Percentiles rank a stretch among this genome's conserved stretches.
phyloP scores from a whole-genome alignment of 2,797 vertebrate species.

The Lepilemur ruficaudatus region DNA sequence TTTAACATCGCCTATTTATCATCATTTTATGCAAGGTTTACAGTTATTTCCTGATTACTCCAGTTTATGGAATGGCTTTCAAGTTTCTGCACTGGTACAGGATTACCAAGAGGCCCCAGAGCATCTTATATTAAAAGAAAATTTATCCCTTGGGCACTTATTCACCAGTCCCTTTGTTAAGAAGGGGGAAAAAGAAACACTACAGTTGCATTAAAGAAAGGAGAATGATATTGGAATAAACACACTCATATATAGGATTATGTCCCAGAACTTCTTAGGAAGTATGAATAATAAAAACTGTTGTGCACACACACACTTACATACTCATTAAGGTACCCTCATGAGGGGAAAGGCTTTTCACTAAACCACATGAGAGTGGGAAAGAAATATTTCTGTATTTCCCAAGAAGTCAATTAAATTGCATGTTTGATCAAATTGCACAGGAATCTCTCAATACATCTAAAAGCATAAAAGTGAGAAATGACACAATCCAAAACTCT shows the following conservation, averaged over 20 bases:
- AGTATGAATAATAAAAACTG: not conserved
- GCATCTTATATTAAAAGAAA: not conserved
- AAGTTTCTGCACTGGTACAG: not conserved
- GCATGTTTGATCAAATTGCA: not conserved
- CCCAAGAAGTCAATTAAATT: not conserved
- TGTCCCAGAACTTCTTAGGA: not conserved
- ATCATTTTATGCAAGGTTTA: not conserved
- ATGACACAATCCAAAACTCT: not conserved
- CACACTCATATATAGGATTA: not conserved
- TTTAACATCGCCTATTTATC: not conserved
- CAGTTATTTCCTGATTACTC: not conserved
- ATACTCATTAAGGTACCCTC: not conserved
- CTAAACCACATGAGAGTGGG: not conserved
- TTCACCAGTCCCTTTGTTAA: not conserved
- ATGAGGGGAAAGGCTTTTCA: not conserved
- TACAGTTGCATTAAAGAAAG: not conserved
- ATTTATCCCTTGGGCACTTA: not conserved
- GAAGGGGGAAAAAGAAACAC: not conserved
- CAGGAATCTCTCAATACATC: not conserved
- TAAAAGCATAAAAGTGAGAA: slow-evolving; percentile 10
- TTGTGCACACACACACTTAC: not conserved
- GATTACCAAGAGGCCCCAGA: not conserved
- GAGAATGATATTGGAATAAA: not conserved
- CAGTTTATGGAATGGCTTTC: not conserved
- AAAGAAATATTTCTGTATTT: not conserved